Evolutionary conservation across 2,888 invertebrate species (phyloP).

Genomic region (Proisotoma minuta): DNA sequence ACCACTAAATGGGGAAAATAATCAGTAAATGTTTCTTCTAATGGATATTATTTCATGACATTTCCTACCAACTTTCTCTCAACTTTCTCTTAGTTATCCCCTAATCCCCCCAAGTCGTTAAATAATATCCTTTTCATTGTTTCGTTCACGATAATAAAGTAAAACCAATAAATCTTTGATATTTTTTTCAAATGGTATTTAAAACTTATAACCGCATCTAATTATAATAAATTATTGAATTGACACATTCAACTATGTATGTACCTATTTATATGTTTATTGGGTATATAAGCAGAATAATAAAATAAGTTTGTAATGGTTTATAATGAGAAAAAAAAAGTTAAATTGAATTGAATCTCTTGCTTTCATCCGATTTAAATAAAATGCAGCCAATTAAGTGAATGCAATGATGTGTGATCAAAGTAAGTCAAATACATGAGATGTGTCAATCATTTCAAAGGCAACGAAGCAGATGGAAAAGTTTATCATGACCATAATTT

Average conservation of each 20-base stretch:
- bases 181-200: no score
- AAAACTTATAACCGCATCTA: no score
- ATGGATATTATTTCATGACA: conserved; percentile 44
- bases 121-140: no score
- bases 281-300: no score
- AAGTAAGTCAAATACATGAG: background rate
- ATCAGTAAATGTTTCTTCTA: conserved; percentile 39
- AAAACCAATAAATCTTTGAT: no score
- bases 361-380: background rate
- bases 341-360: background rate
- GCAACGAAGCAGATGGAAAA: background rate
- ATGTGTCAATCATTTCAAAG: background rate
- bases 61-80: conserved; percentile 25
- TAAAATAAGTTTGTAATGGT: background rate
- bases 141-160: no score
- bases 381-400: background rate
- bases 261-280: no score
- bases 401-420: conserved; percentile 1
- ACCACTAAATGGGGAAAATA: conserved; percentile 36
- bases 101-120: no score
- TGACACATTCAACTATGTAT: no score
- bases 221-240: no score
- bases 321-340: background rate
- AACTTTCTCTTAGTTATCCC: conserved; percentile 20
- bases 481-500: no score